Conservation (phyloP, 2,797 vertebrate species). For the Corythornis leucogaster region DNA sequence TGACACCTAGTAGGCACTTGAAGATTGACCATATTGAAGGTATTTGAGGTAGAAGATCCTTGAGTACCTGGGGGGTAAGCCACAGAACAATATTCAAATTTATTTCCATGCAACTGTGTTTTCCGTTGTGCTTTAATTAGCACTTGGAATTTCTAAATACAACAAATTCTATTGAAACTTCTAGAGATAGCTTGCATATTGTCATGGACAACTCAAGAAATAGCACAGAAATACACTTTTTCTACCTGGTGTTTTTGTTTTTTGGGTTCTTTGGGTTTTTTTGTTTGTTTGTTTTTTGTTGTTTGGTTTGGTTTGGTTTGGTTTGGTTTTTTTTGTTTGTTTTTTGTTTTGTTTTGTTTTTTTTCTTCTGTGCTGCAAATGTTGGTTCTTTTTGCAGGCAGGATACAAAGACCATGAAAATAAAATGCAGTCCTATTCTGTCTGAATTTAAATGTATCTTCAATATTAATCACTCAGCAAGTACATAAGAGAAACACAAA, state of each 20-base stretch:
- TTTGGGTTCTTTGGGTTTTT: not conserved
- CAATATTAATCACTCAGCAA: conserved; percentile 53
- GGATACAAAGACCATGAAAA: conserved; percentile 16
- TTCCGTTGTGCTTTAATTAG: not conserved
- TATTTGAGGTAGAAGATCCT: not conserved
- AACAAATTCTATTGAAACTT: not conserved
- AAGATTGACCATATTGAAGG: not conserved
- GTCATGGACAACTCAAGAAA: not conserved
- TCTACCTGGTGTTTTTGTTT: not conserved
- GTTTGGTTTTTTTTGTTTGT: too few relatives aligned
- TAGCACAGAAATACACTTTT: not conserved
- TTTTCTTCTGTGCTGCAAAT: not conserved
- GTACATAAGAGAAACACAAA: conserved; percentile 39
- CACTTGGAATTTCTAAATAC: not conserved
- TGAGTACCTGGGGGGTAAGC: not conserved
- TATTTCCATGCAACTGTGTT: not conserved
- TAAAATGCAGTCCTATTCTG: not conserved
- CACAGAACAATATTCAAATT: not conserved
- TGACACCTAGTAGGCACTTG: too few relatives aligned
- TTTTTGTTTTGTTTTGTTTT: not conserved
- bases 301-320: not conserved
- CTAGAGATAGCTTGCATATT: not conserved
- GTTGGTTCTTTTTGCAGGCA: not conserved
- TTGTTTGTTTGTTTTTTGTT: not conserved
- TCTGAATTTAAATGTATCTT: conserved; percentile 28